Evolutionary conservation across 2,113 vertebrate genomes (phyloP).

Genomic region (Anseranas semipalmata): DNA sequence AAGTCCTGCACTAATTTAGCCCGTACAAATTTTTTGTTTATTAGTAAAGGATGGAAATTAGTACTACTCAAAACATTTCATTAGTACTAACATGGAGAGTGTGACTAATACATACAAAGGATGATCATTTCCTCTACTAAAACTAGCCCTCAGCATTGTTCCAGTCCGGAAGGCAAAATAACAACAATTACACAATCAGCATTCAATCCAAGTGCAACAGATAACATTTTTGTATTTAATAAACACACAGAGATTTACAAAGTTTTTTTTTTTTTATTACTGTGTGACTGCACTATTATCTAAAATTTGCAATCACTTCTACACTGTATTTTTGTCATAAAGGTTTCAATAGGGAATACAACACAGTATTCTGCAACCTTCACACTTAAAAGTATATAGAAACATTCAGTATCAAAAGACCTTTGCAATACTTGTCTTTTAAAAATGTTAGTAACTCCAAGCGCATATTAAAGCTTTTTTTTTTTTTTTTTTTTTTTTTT

Average conservation of each 20-base stretch:
- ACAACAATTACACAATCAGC: neutral
- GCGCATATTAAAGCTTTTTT: neutral
- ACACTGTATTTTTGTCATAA: neutral
- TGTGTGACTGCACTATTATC: neutral
- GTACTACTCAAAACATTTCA: neutral
- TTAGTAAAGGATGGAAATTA: neutral
- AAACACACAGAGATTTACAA: neutral
- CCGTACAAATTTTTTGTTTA: neutral
- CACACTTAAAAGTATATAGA: neutral
- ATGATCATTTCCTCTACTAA: neutral
- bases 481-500: neutral
- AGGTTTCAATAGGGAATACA: neutral
- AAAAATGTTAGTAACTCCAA: conserved; percentile 16
- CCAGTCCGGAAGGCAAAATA: neutral
- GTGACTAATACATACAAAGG: neutral
- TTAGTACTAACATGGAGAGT: neutral
- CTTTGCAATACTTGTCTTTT: neutral
- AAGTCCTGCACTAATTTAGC: neutral
- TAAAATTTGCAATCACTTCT: conserved; percentile 25
- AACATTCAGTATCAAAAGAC: conserved; percentile 34
- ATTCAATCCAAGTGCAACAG: neutral
- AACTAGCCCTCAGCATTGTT: neutral
- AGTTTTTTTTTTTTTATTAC: neutral
- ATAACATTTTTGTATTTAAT: neutral
- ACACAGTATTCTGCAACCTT: neutral